Evolutionary conservation across 2,888 invertebrate species (phyloP).

Genomic region (Thecophora atra): DNA sequence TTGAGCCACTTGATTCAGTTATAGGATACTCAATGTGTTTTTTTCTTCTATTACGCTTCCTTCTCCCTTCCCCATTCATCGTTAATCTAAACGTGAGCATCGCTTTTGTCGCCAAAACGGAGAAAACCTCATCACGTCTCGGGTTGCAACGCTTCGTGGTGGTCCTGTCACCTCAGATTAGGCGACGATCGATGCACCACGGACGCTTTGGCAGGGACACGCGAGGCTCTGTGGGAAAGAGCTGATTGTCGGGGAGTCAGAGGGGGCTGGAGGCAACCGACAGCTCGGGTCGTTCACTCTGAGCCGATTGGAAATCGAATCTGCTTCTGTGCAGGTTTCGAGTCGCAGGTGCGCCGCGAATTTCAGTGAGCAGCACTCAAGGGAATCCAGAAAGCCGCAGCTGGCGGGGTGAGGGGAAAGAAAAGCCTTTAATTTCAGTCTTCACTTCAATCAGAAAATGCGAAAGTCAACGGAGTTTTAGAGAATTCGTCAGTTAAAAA

Average conservation of each 20-base stretch:
- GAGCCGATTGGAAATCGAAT: not conserved
- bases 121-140: conserved; percentile 10
- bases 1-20: too few relatives aligned
- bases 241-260: conserved; percentile 5
- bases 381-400: too few relatives aligned
- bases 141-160: conserved; percentile 48
- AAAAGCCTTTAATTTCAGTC: not conserved
- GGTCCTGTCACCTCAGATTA: conserved; percentile 56
- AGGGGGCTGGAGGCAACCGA: not conserved
- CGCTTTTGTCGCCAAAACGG: conserved; percentile 12
- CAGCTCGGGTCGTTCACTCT: conserved; percentile 21
- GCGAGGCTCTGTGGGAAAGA: not conserved
- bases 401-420: not conserved
- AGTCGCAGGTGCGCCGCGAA: not conserved
- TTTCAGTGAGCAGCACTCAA: not conserved
- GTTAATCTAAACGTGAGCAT: conserved; percentile 24
- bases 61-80: not conserved
- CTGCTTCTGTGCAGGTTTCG: not conserved
- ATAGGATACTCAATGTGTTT: too few relatives aligned
- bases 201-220: conserved; percentile 5
- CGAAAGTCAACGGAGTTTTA: not conserved
- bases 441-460: not conserved
- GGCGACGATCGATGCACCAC: conserved; percentile 51
- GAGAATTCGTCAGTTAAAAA: too few relatives aligned
- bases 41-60: too few relatives aligned